Percentiles rank a stretch among this genome's conserved stretches.
Conservation (phyloP, 2,113 vertebrate species). For the Prionailurus bengalensis region DNA sequence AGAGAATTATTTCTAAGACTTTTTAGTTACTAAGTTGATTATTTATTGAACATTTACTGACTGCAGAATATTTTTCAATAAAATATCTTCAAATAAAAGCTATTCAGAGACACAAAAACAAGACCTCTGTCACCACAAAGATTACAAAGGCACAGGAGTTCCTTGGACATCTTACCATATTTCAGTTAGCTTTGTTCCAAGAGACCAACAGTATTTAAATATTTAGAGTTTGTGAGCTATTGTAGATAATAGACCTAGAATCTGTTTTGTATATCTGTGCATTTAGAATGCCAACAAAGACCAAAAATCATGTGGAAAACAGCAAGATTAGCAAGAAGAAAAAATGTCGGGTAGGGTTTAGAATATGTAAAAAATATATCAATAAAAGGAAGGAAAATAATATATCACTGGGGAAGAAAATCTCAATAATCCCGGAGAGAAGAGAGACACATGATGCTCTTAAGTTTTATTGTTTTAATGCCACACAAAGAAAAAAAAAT, state of each 20-base stretch:
- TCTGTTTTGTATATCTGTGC: neutral
- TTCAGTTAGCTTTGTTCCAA: neutral
- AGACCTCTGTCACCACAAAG: neutral
- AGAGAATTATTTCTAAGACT: neutral
- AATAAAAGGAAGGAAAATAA: slow-evolving; percentile 8
- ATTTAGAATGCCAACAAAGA: neutral
- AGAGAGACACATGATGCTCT: neutral
- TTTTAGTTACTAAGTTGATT: neutral
- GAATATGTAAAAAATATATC: neutral
- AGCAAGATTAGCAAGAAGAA: neutral
- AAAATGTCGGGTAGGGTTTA: neutral
- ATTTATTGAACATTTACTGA: neutral
- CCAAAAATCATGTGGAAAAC: neutral
- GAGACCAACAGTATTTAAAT: neutral
- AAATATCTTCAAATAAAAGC: slow-evolving; percentile 28
- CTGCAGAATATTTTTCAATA: slow-evolving; percentile 13
- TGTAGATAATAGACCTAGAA: neutral
- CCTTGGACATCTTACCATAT: neutral
- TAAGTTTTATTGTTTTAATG: slow-evolving; percentile 13
- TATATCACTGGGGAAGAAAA: neutral
- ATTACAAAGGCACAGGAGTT: neutral
- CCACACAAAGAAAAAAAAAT: neutral
- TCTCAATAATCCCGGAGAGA: neutral
- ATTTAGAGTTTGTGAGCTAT: neutral
- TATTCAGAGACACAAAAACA: neutral